A percentile compares a stretch with the other conserved stretches of the same genome.
Evolutionary conservation across 2,113 vertebrate species (phyloP).

Genomic region (Chauna torquata): DNA sequence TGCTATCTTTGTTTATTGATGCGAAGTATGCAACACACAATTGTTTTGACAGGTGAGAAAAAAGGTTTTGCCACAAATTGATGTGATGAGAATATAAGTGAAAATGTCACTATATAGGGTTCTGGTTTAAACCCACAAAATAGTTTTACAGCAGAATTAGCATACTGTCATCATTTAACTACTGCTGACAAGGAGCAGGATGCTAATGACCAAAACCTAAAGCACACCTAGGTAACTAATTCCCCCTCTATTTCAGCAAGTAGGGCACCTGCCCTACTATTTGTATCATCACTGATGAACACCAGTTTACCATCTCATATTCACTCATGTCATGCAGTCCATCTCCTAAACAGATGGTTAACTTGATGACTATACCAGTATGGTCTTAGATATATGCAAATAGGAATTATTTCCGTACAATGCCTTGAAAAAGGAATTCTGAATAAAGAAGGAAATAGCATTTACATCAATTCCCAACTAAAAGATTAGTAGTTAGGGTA

Average conservation of each 20-base stretch:
- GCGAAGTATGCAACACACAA: background rate
- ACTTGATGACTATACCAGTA: background rate
- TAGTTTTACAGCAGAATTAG: background rate
- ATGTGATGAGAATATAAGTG: background rate
- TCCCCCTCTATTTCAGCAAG: background rate
- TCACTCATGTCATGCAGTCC: background rate
- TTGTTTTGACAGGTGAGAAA: background rate
- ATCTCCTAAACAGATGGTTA: background rate
- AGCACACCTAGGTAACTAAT: background rate
- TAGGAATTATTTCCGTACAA: background rate
- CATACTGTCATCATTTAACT: background rate
- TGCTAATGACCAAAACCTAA: background rate
- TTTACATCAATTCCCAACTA: background rate
- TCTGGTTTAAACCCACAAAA: background rate
- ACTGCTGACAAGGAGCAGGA: background rate
- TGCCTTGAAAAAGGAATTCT: background rate
- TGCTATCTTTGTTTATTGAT: background rate
- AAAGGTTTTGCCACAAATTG: background rate
- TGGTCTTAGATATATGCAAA: background rate
- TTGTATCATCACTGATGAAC: background rate
- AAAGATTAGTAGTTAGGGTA: background rate
- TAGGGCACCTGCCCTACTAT: background rate
- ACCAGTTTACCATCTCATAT: background rate
- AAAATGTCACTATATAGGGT: background rate
- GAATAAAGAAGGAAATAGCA: background rate